Conservation (phyloP, 2,888 invertebrate species). For the Dolichomitus sp. region DNA sequence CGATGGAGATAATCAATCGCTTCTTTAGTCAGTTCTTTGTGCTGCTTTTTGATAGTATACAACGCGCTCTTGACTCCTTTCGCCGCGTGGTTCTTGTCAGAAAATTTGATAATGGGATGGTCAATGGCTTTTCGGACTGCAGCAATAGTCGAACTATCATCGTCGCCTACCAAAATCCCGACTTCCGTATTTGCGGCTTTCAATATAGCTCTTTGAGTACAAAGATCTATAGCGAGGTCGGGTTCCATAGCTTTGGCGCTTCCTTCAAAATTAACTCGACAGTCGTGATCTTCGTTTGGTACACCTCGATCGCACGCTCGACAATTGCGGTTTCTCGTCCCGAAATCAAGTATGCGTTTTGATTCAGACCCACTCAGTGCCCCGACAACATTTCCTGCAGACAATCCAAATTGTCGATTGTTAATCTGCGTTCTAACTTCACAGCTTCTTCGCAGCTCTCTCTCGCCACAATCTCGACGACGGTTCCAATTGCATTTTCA, state of each 20-base stretch:
- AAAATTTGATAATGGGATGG: slow-evolving; percentile 69
- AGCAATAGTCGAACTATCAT: slow-evolving; percentile 72
- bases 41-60: slow-evolving; percentile 59
- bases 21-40: slow-evolving; percentile 60
- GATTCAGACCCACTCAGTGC: slow-evolving; percentile 68
- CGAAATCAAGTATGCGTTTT: slow-evolving; percentile 68
- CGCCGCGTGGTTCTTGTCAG: slow-evolving; percentile 71
- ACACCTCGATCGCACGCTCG: slow-evolving; percentile 68
- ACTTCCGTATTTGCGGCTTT: slow-evolving; percentile 64
- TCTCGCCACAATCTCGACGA: slow-evolving; percentile 12
- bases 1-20: slow-evolving; percentile 66
- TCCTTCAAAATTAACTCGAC: slow-evolving; percentile 71
- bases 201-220: slow-evolving; percentile 60
- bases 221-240: slow-evolving; percentile 64
- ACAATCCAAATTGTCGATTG: slow-evolving; percentile 25
- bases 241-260: slow-evolving; percentile 77
- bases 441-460: slow-evolving; percentile 28
- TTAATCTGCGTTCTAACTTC: slow-evolving; percentile 4
- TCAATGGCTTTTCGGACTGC: slow-evolving; percentile 62
- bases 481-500: slow-evolving; percentile 16
- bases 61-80: slow-evolving; percentile 64
- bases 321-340: slow-evolving; percentile 73
- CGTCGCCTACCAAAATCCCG: slow-evolving; percentile 70
- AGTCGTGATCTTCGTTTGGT: slow-evolving; percentile 66
- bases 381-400: slow-evolving; percentile 38